phyloP scores from a whole-genome alignment of 2,113 vertebrate species.

The Pangasianodon gigas region DNA sequence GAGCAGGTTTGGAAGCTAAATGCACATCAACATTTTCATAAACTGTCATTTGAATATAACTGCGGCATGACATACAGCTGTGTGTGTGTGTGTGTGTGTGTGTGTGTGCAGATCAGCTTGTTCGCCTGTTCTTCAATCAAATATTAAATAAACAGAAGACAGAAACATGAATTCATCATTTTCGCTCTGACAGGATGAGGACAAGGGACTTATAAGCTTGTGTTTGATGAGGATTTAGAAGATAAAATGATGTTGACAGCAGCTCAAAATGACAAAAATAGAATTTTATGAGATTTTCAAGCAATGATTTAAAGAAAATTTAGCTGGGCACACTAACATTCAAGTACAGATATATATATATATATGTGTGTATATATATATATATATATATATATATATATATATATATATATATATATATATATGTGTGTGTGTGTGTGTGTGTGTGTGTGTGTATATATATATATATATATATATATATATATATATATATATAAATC shows the following conservation, averaged over 20 bases:
- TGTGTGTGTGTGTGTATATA: too few species aligned
- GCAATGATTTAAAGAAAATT: not conserved
- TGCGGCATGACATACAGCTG: conserved; percentile 23
- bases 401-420: not conserved
- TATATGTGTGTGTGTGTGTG: too few species aligned
- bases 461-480: too few species aligned
- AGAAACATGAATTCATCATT: conserved; percentile 37
- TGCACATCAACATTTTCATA: conserved; percentile 12
- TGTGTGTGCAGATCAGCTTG: not conserved
- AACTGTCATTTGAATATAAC: conserved; percentile 2
- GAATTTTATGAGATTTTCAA: not conserved
- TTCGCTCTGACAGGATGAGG: conserved; percentile 5
- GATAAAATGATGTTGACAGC: conserved; percentile 4
- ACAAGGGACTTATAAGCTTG: conserved; percentile 6
- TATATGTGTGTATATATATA: not conserved
- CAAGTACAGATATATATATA: not conserved
- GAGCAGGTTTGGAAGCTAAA: not conserved
- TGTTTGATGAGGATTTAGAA: not conserved
- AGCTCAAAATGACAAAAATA: not conserved
- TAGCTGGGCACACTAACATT: not conserved
- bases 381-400: too few species aligned
- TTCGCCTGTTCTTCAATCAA: conserved; percentile 6
- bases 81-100: conserved; percentile 12
- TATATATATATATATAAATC: not conserved
- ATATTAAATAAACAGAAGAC: conserved; percentile 25